Evolutionary conservation across 1,140 invertebrate species (phyloP), one percentile per base, ranked within the genome.

Genomic region (Teleopsis dalmanni): DNA sequence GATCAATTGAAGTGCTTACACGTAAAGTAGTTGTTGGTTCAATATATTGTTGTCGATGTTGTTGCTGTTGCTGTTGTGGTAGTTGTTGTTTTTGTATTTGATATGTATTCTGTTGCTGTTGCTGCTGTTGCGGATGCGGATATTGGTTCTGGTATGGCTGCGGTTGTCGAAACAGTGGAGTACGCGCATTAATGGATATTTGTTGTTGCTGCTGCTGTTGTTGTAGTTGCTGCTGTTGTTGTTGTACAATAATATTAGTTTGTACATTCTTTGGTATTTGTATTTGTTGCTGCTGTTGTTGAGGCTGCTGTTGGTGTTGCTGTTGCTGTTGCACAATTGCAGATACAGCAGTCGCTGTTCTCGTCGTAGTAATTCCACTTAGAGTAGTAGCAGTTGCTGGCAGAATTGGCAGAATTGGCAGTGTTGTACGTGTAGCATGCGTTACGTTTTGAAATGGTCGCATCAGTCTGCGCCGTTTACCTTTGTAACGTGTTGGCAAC

Each of bases 361-460:
- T 21, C 25, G 43, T n/a, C 21, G 34, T 23, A 40, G 26, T 9
- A 21, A 40, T 48, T 48, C 36, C 16, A 11, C 9, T 22, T 47
- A 23, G 16, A 38, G 46, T 19, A 16, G 38, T 5, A n/a, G 40
- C 23, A 14, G 25, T n/a, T 23, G 33, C 22, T 29, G 23, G 18
- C n/a, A 23, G 40, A 10, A 27, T 10, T 43, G 27, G 41, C 13
- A 18, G 41, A n/a, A n/a, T n/a, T n/a, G n/a, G n/a, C n/a, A n/a
- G 31, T 43, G 41, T 43, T 64, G 35, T n/a, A n/a, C 59, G 57
- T 19, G 62, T 62, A 48, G 62, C 59, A 53, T 65, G 62, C 23
- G 62, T 65, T 14, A 51, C 48, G 52, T 65, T 63, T 21, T 52
- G 51, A 13, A 58, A 41, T 45, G 58, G 57, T 43, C 58, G 58